Percentiles rank a stretch among this genome's conserved stretches.
Evolutionary conservation across 2,797 vertebrate genomes (phyloP).

Genomic region (Poecilia velifera): DNA sequence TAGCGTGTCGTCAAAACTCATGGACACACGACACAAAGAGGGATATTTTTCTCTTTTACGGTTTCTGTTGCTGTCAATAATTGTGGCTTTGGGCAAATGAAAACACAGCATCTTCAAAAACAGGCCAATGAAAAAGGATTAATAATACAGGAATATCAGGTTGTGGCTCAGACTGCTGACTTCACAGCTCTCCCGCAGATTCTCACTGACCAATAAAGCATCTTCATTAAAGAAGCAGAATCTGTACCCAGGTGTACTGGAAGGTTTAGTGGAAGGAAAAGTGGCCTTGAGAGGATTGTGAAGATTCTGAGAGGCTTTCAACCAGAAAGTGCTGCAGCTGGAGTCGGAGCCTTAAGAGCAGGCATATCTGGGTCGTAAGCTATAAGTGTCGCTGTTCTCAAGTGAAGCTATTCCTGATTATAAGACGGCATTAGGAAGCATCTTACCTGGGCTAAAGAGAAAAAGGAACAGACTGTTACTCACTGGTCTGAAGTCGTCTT

Average conservation of each 20-base stretch:
- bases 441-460: not conserved
- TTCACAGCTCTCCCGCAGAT: not conserved
- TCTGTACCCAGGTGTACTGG: not conserved
- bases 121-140: not conserved
- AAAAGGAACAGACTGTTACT: not conserved
- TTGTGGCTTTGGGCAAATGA: not conserved
- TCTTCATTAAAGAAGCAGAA: not conserved
- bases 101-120: not conserved
- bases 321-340: not conserved
- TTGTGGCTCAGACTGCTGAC: not conserved
- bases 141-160: not conserved
- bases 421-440: not conserved
- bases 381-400: not conserved
- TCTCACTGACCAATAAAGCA: not conserved
- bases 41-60: not conserved
- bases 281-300: not conserved
- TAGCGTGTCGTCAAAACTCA: not conserved
- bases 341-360: not conserved
- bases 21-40: not conserved
- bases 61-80: not conserved
- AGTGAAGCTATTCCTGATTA: not conserved
- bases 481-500: not conserved
- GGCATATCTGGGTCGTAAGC: not conserved
- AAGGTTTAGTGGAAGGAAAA: not conserved
- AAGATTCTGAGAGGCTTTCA: not conserved